Conservation (phyloP, 2,888 invertebrate genomes). For the Strigamia transsilvanica region DNA sequence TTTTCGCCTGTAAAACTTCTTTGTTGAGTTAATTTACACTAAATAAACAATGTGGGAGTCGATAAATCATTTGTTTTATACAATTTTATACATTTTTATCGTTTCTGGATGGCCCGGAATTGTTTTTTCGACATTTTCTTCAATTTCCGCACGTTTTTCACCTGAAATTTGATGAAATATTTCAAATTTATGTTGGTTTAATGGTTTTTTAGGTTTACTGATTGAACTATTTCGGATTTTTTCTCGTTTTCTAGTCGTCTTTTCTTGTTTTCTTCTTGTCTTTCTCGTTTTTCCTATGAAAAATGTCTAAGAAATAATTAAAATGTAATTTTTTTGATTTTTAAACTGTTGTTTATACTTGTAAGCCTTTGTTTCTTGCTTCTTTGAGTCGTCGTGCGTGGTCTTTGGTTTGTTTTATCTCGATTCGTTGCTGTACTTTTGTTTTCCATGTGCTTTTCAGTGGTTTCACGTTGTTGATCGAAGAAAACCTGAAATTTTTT, state of each 20-base stretch:
- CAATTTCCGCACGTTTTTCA: not conserved
- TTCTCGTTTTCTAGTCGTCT: slow-evolving; percentile 32
- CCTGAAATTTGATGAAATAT: not conserved
- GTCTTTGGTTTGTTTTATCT: not conserved
- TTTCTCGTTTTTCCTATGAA: not conserved
- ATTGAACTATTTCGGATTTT: slow-evolving; percentile 32
- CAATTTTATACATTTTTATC: not conserved
- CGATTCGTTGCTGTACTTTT: not conserved
- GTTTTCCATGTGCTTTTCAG: not conserved
- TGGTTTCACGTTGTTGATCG: not conserved
- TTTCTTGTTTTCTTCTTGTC: slow-evolving; percentile 6
- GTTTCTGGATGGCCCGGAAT: not conserved
- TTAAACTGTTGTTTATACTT: not conserved
- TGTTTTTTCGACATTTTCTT: not conserved
- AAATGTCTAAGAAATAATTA: not conserved
- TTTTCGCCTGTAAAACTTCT: no score
- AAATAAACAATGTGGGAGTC: no score
- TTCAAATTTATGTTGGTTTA: not conserved
- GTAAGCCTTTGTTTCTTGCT: not conserved
- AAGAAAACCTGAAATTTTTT: not conserved
- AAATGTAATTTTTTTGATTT: not conserved
- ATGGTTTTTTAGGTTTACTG: not conserved
- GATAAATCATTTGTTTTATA: no score
- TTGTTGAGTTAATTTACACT: no score
- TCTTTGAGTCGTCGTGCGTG: not conserved